Percentiles rank a stretch among this genome's conserved stretches.
Evolutionary conservation across 2,113 vertebrate genomes (phyloP).

Genomic region (Gadus macrocephalus): DNA sequence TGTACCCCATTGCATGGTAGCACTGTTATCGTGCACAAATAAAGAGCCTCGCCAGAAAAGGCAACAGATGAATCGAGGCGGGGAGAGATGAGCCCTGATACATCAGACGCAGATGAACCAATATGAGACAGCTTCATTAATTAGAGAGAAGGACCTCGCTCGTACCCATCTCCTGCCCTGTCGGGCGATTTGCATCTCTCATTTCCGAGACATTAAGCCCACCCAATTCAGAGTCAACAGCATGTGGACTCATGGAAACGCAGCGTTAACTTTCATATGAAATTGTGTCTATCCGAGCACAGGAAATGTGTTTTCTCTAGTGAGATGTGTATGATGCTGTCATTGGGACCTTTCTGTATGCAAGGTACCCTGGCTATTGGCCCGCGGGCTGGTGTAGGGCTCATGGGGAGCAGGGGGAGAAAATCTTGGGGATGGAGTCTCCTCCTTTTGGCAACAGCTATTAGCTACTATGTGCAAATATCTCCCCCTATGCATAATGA

Average conservation of each 20-base stretch:
- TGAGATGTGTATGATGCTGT: background rate
- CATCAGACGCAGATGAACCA: too few relatives aligned
- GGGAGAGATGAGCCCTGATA: background rate
- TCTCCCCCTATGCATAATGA: background rate
- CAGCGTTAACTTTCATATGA: slow-evolving; percentile 28
- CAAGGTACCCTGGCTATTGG: background rate
- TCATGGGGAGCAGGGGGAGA: slow-evolving; percentile 5
- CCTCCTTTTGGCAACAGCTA: slow-evolving; percentile 6
- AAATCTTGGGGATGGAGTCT: slow-evolving; percentile 22
- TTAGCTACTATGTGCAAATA: background rate
- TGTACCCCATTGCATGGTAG: too few relatives aligned
- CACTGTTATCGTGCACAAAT: too few relatives aligned
- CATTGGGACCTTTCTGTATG: slow-evolving; percentile 29
- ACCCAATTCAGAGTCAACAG: slow-evolving; percentile 35
- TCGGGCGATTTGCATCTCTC: slow-evolving; percentile 37
- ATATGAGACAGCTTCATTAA: slow-evolving; percentile 1
- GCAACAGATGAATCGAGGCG: slow-evolving; percentile 3
- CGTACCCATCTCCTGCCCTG: slow-evolving; percentile 21
- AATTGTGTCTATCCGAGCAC: slow-evolving; percentile 30
- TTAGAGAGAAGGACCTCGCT: background rate
- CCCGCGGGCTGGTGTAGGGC: slow-evolving; percentile 4
- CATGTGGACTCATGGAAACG: slow-evolving; percentile 27
- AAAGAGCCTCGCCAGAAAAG: too few relatives aligned
- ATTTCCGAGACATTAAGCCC: slow-evolving; percentile 36
- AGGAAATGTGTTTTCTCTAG: slow-evolving; percentile 26